phyloP scores from a whole-genome alignment of 1,140 invertebrate species.

The Zaprionus vittiger region DNA sequence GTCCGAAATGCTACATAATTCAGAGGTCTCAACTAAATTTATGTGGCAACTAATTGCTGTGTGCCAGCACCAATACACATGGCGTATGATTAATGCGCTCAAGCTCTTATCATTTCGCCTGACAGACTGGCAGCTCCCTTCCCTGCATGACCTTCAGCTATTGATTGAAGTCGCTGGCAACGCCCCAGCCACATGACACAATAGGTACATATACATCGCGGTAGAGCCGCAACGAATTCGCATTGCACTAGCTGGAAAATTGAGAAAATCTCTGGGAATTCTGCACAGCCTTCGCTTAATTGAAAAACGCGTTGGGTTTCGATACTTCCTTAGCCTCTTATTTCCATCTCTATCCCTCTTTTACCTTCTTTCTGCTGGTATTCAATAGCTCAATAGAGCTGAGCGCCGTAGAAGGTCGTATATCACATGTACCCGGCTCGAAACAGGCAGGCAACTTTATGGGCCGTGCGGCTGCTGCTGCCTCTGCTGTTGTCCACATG shows the following conservation, averaged over 20 bases:
- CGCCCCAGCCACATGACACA: slow-evolving; percentile 48
- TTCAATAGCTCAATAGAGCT: not conserved
- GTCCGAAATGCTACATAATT: slow-evolving; percentile 50
- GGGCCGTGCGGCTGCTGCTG: slow-evolving; percentile 32
- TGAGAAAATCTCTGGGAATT: not conserved
- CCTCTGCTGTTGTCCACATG: slow-evolving; percentile 24
- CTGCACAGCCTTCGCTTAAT: not conserved
- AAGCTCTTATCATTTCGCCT: slow-evolving; percentile 57
- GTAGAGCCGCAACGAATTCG: not conserved
- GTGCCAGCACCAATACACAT: slow-evolving; percentile 68
- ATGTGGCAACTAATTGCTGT: slow-evolving; percentile 56
- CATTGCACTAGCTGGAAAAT: not conserved
- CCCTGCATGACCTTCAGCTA: slow-evolving; percentile 62
- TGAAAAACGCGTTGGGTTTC: not conserved
- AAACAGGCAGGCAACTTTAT: slow-evolving; percentile 28
- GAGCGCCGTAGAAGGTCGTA: not conserved
- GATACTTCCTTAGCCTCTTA: not conserved
- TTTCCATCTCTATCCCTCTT: not conserved
- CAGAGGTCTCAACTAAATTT: slow-evolving; percentile 41
- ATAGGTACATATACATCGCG: no score
- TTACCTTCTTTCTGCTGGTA: not conserved
- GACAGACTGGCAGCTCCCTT: not conserved
- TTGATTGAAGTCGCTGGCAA: slow-evolving; percentile 67
- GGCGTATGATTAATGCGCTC: slow-evolving; percentile 75
- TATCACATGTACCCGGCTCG: slow-evolving; percentile 16